Percentiles rank a stretch among this genome's conserved stretches.
phyloP scores from a whole-genome alignment of 2,888 invertebrate species.

The Drosophila neotestacea region DNA sequence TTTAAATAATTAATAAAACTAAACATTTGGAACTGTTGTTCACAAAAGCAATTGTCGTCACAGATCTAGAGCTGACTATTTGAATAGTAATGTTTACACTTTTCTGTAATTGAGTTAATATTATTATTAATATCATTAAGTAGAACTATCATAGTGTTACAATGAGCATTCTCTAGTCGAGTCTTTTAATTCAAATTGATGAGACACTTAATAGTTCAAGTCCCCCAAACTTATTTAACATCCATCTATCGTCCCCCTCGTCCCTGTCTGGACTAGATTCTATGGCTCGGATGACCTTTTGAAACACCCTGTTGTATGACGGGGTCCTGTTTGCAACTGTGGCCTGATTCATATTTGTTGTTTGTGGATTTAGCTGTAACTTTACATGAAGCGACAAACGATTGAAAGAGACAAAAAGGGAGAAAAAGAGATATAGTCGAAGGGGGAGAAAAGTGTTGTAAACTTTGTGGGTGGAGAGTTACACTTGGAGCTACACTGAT shows the following conservation, averaged over 20 bases:
- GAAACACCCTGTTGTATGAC: slow-evolving; percentile 3
- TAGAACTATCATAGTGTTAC: too few relatives aligned
- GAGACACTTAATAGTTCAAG: neutral
- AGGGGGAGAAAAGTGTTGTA: neutral
- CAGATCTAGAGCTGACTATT: too few relatives aligned
- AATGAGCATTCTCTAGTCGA: neutral
- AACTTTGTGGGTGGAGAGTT: neutral
- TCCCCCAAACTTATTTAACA: neutral
- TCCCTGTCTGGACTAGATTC: neutral
- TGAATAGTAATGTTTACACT: too few relatives aligned
- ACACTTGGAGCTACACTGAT: too few relatives aligned
- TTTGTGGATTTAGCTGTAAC: slow-evolving; percentile 24
- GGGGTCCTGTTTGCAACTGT: neutral
- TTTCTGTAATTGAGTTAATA: too few relatives aligned
- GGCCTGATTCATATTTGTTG: slow-evolving; percentile 16
- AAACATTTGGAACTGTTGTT: too few relatives aligned
- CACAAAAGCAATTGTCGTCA: too few relatives aligned
- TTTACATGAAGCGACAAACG: slow-evolving; percentile 18
- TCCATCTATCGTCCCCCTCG: neutral
- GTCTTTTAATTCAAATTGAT: neutral
- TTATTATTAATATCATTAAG: too few relatives aligned
- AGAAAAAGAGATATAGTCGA: neutral
- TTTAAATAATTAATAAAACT: too few relatives aligned
- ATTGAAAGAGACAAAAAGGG: slow-evolving; percentile 2
- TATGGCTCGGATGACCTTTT: slow-evolving; percentile 1